Conservation (phyloP, 2,113 vertebrate genomes). For the Centropus bengalensis region DNA sequence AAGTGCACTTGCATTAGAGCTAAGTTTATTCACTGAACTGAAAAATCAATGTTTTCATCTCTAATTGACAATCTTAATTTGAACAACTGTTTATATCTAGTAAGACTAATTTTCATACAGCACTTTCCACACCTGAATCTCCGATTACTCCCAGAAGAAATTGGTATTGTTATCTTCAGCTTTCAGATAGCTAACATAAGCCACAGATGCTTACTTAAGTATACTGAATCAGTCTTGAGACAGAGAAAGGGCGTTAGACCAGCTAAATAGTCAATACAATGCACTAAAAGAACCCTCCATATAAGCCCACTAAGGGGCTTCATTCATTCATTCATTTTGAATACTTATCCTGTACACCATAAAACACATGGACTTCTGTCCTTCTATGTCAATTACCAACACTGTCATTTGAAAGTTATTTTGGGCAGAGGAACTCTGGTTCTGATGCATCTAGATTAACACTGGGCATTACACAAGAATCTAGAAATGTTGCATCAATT, state of each 20-base stretch:
- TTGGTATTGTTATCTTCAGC: not conserved
- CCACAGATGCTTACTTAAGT: not conserved
- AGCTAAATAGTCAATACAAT: not conserved
- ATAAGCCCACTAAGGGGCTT: not conserved
- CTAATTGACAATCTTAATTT: slow-evolving; percentile 24
- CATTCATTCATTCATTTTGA: not conserved
- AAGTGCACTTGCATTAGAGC: slow-evolving; percentile 21
- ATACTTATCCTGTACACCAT: not conserved
- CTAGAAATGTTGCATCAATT: not conserved
- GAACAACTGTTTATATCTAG: not conserved
- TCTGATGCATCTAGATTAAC: not conserved
- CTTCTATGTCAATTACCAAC: not conserved
- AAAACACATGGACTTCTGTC: not conserved
- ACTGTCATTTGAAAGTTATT: not conserved
- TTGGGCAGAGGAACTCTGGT: not conserved
- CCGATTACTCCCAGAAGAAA: not conserved
- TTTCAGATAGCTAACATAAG: not conserved
- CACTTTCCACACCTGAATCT: not conserved
- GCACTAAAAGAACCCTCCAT: not conserved
- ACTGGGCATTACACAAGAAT: not conserved
- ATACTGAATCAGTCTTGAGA: not conserved
- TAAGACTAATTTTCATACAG: not conserved
- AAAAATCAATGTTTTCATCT: slow-evolving; percentile 31
- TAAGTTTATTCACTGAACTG: slow-evolving; percentile 4
- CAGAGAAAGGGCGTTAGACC: accelerated